Evolutionary conservation across 2,797 vertebrate species (phyloP), one percentile per base, ranked within the genome.

Genomic region (Luscinia megarhynchos): DNA sequence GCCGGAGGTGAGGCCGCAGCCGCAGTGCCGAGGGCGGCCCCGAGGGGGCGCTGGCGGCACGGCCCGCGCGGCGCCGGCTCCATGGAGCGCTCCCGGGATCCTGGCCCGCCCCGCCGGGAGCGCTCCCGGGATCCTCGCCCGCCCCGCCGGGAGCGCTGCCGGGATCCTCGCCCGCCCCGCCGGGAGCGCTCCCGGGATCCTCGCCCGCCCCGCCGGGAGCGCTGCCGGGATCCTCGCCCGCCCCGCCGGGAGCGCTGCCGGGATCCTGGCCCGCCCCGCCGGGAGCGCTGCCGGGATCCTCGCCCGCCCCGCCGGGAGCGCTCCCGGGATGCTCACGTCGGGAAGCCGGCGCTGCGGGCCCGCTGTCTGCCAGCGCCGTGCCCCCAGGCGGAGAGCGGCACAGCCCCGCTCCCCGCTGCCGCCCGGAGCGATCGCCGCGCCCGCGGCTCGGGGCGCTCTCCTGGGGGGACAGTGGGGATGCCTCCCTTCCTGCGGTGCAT

Each of bases 1-100:
- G 41, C 3, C 17, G 34, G 73, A 81, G 69, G 76, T n/a, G 54
- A 38, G 54, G 46, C 82, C 34, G 23, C 3, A 2, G 17, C 32
- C 16, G 16, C 82, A 13, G 68, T 67, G 62, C 85, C 61, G 6
- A 1, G 34, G 53, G 9, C 82, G 75, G 75, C 96, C 97, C 68
- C 93, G 82, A 95, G 97, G 92, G 96, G 96, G 95, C 72, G 96
- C 96, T 94, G 95, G 32, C 50, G 62, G 69, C 82, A 26, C 88
- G 67, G 40, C 45, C 30, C 5, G 32, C 24, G 1, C 48, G 4
- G 82, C n/a, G 2, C 2, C 12, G 72, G 5, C 55, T 51, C 24
- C 46, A 4, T 12, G 45, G 45, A 46, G 15, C 21, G 21, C 54
- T 15, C 32, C 54, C 32, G 6, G 53, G 30, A 19, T n/a, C 53